Base-by-base conservation (phyloP, 64 coral and sea anemone genomes). In the Montipora cactus region DNA sequence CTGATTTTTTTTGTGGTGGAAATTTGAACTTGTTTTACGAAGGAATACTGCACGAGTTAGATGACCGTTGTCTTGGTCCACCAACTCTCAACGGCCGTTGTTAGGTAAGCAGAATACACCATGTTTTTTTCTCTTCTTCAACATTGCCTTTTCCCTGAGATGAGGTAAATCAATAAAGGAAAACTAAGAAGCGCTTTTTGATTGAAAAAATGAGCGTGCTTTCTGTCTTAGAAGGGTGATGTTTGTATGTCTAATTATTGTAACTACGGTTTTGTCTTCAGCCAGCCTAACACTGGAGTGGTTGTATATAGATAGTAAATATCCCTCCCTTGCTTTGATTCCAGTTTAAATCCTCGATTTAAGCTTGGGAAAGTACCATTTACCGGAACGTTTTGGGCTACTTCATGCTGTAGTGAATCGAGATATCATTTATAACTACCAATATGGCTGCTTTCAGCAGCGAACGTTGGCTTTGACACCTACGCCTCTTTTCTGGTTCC, bases 61-160 rank as follows among this genome's bases (percentile, higher is more conserved):
- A 78, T 92, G 80, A 92, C 72, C 76, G 80, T 86, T 75, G 81
- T 58, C 72, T 46, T 76, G 61, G 23, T 80, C 25, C 37, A 74
- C 80, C 79, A 92, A 76, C 80, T 81, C 82, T 86, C 82, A 72
- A 86, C 45, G 46, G 62, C 67, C 64, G 82, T 47, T 86, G 82
- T 86, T 86, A 86, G 82, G 82, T 86, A 86, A 49, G 82, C 67
- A 5, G 18, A 21, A 21, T 86, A n/a, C 37, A 46, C 71, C 82
- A 71, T 72, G 19, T 86, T 71, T 71, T 48, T n/a, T 57, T 45
- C 3, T 19, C 13, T 72, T 48, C 47, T 48, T 49, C 44, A 50
- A 86, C 66, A 49, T 18, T 86, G 68, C 15, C 66, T 13, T 86
- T 70, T 86, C 64, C 4, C 44, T 71, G 19, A n/a, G 5, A 86